Conservation (phyloP, 2,797 vertebrate species). For the Myoxocephalus aenaeus region DNA sequence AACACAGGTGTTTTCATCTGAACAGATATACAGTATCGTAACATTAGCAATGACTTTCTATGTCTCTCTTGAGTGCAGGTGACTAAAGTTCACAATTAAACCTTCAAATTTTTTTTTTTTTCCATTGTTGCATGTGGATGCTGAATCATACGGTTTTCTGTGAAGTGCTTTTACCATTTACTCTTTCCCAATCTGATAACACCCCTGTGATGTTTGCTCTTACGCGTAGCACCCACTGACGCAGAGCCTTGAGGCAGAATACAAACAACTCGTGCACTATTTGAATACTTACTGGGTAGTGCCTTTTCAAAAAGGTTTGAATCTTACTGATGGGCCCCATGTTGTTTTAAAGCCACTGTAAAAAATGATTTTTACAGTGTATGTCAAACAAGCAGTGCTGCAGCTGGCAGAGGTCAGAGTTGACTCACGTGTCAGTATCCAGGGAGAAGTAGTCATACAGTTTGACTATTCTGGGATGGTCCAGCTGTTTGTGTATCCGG, state of each 20-base stretch:
- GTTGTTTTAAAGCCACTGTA: background rate
- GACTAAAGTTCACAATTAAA: conserved; percentile 21
- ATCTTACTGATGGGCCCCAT: background rate
- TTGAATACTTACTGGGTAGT: background rate
- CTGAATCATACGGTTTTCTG: conserved; percentile 37
- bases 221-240: conserved; percentile 8
- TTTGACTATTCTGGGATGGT: conserved; percentile 99
- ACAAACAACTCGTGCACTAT: conserved; percentile 6
- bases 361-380: background rate
- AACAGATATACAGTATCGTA: background rate
- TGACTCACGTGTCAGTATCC: conserved; percentile 99
- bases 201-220: conserved; percentile 18
- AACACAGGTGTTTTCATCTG: background rate
- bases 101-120: too few species aligned
- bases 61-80: background rate
- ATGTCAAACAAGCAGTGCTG: conserved; percentile 29
- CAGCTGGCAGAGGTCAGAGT: conserved; percentile 61
- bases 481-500: conserved; percentile 99
- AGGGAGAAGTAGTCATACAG: conserved; percentile 99
- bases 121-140: conserved; percentile 30
- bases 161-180: conserved; percentile 20
- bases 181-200: conserved; percentile 24
- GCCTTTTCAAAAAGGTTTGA: background rate
- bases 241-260: background rate
- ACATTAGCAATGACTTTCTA: background rate